A percentile compares a stretch with the other conserved stretches of the same genome.
phyloP scores from a whole-genome alignment of 2,888 invertebrate genomes.

The Apotomis capreana region DNA sequence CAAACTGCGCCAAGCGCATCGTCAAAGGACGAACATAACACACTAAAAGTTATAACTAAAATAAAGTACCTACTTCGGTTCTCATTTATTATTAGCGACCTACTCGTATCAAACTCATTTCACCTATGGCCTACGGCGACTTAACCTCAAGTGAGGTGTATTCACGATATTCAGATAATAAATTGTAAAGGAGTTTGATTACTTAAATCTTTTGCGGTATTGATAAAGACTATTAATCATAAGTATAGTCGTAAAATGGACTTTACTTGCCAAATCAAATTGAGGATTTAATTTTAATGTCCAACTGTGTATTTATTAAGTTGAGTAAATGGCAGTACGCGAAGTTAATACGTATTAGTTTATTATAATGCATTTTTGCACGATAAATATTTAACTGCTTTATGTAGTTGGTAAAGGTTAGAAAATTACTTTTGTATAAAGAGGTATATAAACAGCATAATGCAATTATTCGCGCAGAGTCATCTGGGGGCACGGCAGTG shows the following conservation, averaged over 20 bases:
- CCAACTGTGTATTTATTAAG: neutral
- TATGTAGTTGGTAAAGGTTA: neutral
- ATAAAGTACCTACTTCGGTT: too few relatives aligned
- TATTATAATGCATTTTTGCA: neutral
- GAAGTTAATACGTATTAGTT: neutral
- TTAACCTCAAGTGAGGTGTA: conserved; percentile 3
- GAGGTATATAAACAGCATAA: too few relatives aligned
- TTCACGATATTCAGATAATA: neutral
- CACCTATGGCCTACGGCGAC: conserved; percentile 17
- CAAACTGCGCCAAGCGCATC: too few relatives aligned
- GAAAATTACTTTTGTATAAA: neutral
- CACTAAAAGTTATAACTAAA: too few relatives aligned
- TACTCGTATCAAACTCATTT: conserved; percentile 21
- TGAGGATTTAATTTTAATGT: neutral
- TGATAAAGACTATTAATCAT: conserved; percentile 23
- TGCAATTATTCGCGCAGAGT: too few relatives aligned
- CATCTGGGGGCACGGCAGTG: too few relatives aligned
- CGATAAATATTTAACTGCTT: neutral
- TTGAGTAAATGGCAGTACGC: neutral
- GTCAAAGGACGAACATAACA: too few relatives aligned
- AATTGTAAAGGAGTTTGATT: conserved; percentile 24
- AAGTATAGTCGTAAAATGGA: conserved; percentile 10
- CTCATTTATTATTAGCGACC: neutral
- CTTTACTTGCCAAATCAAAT: neutral
- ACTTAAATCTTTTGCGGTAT: conserved; percentile 18